Evolutionary conservation across 2,888 invertebrate species (phyloP).

Genomic region (Drosophila anomalata): DNA sequence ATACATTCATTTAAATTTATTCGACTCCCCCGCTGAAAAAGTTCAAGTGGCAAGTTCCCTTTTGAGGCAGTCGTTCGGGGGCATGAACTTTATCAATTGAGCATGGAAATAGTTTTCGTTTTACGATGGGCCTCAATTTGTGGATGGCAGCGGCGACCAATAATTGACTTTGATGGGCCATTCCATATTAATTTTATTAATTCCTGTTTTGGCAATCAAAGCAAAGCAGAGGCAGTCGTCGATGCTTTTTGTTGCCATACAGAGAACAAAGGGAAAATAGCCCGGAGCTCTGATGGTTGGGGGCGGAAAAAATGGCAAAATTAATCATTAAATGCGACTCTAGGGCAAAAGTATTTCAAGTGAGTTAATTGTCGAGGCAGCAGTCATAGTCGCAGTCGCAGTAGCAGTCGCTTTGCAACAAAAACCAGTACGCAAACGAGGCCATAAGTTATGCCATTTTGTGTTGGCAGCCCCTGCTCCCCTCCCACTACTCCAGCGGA

Average conservation of each 20-base stretch:
- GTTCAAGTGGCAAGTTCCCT: constrained; percentile 73
- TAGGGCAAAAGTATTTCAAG: constrained; percentile 63
- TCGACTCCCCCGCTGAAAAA: constrained; percentile 12
- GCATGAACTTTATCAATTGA: constrained; percentile 73
- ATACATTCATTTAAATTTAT: constrained; percentile 39
- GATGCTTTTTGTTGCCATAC: constrained; percentile 14
- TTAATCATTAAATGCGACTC: constrained; percentile 62
- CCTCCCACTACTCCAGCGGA: background rate
- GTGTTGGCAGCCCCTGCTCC: constrained; percentile 40
- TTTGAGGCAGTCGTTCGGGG: constrained; percentile 43
- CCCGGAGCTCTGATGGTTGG: background rate
- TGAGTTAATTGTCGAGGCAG: constrained; percentile 58
- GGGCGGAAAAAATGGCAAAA: constrained; percentile 20
- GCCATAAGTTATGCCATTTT: constrained; percentile 75
- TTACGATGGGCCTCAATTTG: constrained; percentile 33
- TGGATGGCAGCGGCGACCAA: constrained; percentile 25
- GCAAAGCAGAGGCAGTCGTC: constrained; percentile 29
- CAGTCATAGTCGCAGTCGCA: constrained; percentile 19
- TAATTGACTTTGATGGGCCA: constrained; percentile 58
- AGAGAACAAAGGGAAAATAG: constrained; percentile 13
- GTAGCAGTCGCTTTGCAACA: background rate
- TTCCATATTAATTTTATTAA: constrained; percentile 68
- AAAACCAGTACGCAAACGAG: constrained; percentile 50
- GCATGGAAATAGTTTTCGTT: constrained; percentile 61
- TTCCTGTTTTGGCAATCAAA: constrained; percentile 66